Conservation (phyloP, 2,797 vertebrate species). For the Enteromius argenteus region DNA sequence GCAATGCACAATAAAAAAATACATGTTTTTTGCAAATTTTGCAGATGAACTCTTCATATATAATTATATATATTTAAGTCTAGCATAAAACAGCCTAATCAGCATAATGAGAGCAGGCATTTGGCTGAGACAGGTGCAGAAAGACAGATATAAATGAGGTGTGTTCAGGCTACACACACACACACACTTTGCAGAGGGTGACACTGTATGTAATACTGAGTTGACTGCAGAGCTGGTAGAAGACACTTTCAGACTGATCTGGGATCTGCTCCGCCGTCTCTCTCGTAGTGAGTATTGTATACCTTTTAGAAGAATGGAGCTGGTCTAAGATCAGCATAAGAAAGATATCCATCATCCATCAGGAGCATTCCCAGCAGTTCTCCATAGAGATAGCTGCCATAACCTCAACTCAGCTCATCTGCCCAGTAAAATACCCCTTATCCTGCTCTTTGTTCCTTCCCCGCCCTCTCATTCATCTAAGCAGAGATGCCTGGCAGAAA, state of each 20-base stretch:
- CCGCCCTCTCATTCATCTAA: constrained; percentile 67
- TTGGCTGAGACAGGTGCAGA: constrained; percentile 32
- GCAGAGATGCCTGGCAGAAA: constrained; percentile 60
- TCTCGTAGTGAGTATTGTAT: constrained; percentile 4
- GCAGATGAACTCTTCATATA: not conserved
- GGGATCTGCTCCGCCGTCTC: not conserved
- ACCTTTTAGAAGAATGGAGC: constrained; percentile 51
- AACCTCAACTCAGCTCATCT: constrained; percentile 81
- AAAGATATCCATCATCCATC: constrained; percentile 50
- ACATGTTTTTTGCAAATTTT: too few species aligned
- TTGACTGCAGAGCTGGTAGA: not conserved
- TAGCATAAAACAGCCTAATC: constrained; percentile 32
- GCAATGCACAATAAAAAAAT: too few species aligned
- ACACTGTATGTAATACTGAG: constrained; percentile 28
- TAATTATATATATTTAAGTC: constrained; percentile 3
- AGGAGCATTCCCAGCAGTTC: constrained; percentile 38
- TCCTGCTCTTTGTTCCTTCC: constrained; percentile 78
- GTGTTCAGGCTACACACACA: not conserved
- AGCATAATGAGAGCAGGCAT: constrained; percentile 30
- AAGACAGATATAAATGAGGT: constrained; percentile 63
- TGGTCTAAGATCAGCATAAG: constrained; percentile 57
- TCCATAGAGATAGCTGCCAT: constrained; percentile 66
- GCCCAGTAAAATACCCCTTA: constrained; percentile 78
- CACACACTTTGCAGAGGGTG: constrained; percentile 22
- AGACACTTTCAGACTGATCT: constrained; percentile 31